Evolutionary conservation across 2,797 vertebrate species (phyloP), one percentile per base, ranked within the genome.

Genomic region (Pangasius macronema): DNA sequence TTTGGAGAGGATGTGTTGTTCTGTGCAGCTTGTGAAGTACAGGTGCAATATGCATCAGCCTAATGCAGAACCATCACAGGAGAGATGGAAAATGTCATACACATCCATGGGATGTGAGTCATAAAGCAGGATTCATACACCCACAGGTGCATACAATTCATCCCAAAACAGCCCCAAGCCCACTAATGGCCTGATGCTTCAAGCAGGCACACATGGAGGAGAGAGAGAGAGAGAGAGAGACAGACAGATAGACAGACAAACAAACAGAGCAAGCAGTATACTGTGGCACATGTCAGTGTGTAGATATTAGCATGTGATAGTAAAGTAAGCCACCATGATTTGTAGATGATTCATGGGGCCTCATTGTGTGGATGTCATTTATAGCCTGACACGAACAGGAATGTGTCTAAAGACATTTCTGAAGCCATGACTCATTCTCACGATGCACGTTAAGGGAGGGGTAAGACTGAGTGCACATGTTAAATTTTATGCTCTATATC

Each of bases 41-140:
- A 76, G 72, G 72, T 82, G 83, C 67, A 72, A 76, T 55, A 75
- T 63, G 87, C 79, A 82, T 88, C 84, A 75, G 77, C 67, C 67
- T 55, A 82, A n/a, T 49, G n/a, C 33, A 18, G 36, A 67, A 11
- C 73, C 73, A 82, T 59, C 79, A 61, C 77, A 24, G 55, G 27
- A 81, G 67, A 82, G 83, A 88, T 51, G 61, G 46, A 85, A 67
- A 57, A 76, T 81, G 85, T 82, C 83, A 72, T 63, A 55, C 76
- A 9, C 57, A 27, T 82, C 61, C 87, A 57, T 33, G 79, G 55
- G 77, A 82, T 65, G 79, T 82, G 87, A 88, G 87, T 88, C 87
- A 88, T 85, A 33, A 82, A 46, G 36, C 68, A 55, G 68, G 33
- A 75, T 82, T 81, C 79, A 67, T 82, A 88, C 84, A 82, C 87